Evolutionary conservation across 2,888 invertebrate species (phyloP).

Genomic region (Nowickia ferox): DNA sequence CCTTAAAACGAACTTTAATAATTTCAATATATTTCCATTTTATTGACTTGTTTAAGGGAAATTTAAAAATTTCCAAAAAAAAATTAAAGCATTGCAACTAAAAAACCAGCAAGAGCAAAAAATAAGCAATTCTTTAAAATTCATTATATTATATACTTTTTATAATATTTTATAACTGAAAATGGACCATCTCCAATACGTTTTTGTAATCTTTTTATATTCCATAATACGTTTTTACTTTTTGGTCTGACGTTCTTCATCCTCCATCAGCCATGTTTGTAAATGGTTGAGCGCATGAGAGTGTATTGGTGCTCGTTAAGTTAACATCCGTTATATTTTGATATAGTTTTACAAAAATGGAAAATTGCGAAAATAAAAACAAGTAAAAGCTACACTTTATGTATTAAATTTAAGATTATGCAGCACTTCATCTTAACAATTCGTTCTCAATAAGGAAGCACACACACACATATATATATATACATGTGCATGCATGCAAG

Average conservation of each 20-base stretch:
- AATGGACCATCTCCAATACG: background rate
- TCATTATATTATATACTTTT: constrained; percentile 31
- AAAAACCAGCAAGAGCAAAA: background rate
- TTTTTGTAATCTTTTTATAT: background rate
- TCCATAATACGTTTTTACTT: background rate
- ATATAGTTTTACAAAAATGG: constrained; percentile 45
- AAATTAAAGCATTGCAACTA: background rate
- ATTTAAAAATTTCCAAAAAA: background rate
- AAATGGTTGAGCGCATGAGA: background rate
- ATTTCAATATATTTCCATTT: too few species aligned
- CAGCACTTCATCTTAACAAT: constrained; percentile 62
- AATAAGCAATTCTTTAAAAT: background rate
- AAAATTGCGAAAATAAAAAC: constrained; percentile 37
- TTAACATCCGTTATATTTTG: constrained; percentile 56
- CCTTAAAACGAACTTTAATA: too few species aligned
- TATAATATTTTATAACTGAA: constrained; percentile 22
- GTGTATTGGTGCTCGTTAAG: constrained; percentile 52
- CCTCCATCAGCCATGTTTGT: background rate
- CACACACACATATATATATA: background rate
- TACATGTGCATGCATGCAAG: background rate
- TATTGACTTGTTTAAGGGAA: background rate
- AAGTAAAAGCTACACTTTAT: constrained; percentile 43
- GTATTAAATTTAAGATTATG: constrained; percentile 66
- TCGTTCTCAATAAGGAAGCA: constrained; percentile 41
- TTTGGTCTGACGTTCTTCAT: constrained; percentile 7